A percentile compares a stretch with the other conserved stretches of the same genome.
phyloP scores from a whole-genome alignment of 35 echinoderm and acorn worm genomes.

The Lytechinus pictus region DNA sequence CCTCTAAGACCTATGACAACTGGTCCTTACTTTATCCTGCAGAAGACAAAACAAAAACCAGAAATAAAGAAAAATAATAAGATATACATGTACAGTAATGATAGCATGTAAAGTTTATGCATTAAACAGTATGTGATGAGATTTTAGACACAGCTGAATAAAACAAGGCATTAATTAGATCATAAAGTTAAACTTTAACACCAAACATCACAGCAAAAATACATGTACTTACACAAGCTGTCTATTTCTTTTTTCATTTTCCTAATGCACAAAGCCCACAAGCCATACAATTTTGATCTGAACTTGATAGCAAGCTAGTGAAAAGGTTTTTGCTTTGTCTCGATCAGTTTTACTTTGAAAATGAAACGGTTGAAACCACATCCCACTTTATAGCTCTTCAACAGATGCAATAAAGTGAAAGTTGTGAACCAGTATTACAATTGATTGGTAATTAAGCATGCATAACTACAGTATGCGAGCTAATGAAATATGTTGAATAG shows the following conservation, averaged over 20 bases:
- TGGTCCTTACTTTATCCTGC: not conserved
- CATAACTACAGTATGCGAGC: not conserved
- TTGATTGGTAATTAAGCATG: not conserved
- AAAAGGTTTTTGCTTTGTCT: not conserved
- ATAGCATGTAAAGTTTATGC: too few relatives aligned
- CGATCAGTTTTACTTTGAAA: not conserved
- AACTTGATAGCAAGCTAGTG: not conserved
- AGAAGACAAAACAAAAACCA: not conserved
- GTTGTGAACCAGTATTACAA: not conserved
- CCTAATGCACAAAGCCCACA: not conserved
- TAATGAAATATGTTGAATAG: not conserved
- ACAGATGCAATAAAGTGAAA: not conserved
- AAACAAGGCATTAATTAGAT: too few relatives aligned
- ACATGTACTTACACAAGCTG: not conserved
- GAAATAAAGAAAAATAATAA: not conserved
- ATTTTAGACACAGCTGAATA: too few relatives aligned
- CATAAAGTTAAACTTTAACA: too few relatives aligned
- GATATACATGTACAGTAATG: too few relatives aligned
- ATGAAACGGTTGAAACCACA: not conserved
- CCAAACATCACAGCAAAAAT: too few relatives aligned
- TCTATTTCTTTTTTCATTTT: not conserved
- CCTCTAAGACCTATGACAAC: not conserved
- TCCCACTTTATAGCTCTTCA: not conserved
- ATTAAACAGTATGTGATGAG: too few relatives aligned
- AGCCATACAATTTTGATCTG: not conserved